Conservation (phyloP, 2,797 vertebrate genomes). For the Synaphobranchus kaupii region DNA sequence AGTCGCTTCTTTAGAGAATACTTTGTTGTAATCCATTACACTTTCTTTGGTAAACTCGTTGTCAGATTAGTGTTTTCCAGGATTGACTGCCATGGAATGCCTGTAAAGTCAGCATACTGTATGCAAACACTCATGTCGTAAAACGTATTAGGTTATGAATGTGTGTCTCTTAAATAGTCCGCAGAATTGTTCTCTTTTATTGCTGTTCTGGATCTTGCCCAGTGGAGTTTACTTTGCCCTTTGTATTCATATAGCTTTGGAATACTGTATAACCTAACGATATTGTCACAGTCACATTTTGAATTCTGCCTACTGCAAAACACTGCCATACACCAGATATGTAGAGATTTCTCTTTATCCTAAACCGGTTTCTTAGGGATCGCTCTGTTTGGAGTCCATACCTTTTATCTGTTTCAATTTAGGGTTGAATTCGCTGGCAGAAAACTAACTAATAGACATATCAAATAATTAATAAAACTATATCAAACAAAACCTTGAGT, state of each 20-base stretch:
- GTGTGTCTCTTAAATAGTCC: neutral
- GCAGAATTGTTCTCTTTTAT: neutral
- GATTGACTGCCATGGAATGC: constrained; percentile 8
- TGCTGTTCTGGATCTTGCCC: neutral
- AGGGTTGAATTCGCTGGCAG: neutral
- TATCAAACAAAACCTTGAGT: neutral
- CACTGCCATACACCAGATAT: no score
- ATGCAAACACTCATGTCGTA: neutral
- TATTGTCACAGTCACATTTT: no score
- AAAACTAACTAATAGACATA: neutral
- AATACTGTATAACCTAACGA: no score
- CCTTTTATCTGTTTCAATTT: neutral
- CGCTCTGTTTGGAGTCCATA: neutral
- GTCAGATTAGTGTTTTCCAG: constrained; percentile 24
- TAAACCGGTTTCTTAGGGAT: neutral
- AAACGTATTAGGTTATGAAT: neutral
- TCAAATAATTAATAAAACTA: neutral
- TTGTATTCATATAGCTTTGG: no score
- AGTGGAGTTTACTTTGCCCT: no score
- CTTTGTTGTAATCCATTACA: constrained; percentile 20
- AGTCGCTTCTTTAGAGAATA: constrained; percentile 29
- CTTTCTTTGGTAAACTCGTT: constrained; percentile 12
- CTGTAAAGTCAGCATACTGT: neutral
- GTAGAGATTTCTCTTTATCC: neutral
- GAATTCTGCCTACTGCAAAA: no score